phyloP scores from a whole-genome alignment of 2,888 invertebrate genomes.

The Drosophila leonis region DNA sequence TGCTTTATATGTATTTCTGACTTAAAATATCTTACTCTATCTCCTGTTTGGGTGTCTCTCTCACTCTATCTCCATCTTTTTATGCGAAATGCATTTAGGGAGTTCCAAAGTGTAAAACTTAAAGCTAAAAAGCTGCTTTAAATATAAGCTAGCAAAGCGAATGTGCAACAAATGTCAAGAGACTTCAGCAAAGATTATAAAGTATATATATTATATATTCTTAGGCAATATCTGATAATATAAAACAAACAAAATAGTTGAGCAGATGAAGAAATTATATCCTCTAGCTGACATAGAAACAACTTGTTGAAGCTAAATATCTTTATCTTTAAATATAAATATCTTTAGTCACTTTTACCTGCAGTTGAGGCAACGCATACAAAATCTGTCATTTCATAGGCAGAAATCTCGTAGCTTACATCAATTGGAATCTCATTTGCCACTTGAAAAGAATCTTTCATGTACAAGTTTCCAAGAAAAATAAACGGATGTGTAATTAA shows the following conservation, averaged over 20 bases:
- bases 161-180: neutral
- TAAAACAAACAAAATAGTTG: neutral
- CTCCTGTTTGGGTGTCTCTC: neutral
- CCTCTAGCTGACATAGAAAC: neutral
- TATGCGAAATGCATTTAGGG: neutral
- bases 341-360: neutral
- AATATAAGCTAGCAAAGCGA: neutral
- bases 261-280: neutral
- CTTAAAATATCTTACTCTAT: neutral
- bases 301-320: neutral
- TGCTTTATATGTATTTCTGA: neutral
- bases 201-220: neutral
- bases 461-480: neutral
- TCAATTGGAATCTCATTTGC: neutral
- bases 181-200: neutral
- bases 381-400: neutral
- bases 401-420: neutral
- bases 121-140: constrained; percentile 3
- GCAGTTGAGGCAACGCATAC: neutral
- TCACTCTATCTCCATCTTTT: neutral
- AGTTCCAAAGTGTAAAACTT: neutral
- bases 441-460: neutral
- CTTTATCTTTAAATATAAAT: neutral
- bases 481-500: constrained; percentile 16
- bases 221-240: neutral